Evolutionary conservation across 2,797 vertebrate genomes (phyloP).

Genomic region (Phyllotis vaccarum): DNA sequence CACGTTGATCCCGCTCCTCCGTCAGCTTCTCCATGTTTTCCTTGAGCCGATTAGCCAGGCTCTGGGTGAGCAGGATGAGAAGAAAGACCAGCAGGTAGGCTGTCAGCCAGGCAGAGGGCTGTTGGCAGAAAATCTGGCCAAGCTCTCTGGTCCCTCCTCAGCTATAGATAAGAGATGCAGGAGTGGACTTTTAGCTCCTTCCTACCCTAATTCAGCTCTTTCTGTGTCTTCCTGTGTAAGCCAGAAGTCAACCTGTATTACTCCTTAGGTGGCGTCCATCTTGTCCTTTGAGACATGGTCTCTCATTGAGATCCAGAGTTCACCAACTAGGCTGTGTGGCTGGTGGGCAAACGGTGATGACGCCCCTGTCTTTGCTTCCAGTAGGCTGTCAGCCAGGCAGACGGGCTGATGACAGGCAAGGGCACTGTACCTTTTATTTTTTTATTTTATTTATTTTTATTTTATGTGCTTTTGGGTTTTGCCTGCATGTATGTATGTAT

Average conservation of each 20-base stretch:
- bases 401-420: background rate
- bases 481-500: background rate
- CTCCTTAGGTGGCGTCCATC: background rate
- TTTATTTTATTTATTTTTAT: background rate
- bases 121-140: background rate
- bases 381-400: too few species aligned
- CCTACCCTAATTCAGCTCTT: background rate
- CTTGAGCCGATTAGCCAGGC: conserved; percentile 94
- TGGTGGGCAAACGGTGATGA: background rate
- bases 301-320: background rate
- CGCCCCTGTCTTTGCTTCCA: background rate
- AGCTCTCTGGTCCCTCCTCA: background rate
- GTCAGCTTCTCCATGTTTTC: conserved; percentile 98
- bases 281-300: background rate
- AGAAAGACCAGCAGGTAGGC: background rate
- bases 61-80: conserved; percentile 83
- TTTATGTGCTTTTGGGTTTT: background rate
- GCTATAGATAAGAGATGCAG: background rate
- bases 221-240: background rate
- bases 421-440: background rate
- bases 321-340: background rate
- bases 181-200: background rate
- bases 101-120: background rate
- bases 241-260: background rate
- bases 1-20: conserved; percentile 95